These are phyloP conservation scores for Brachylomia viminalis DNA, from an alignment of 2,888 invertebrate genomes.

Conservation along the genomic window DNA sequence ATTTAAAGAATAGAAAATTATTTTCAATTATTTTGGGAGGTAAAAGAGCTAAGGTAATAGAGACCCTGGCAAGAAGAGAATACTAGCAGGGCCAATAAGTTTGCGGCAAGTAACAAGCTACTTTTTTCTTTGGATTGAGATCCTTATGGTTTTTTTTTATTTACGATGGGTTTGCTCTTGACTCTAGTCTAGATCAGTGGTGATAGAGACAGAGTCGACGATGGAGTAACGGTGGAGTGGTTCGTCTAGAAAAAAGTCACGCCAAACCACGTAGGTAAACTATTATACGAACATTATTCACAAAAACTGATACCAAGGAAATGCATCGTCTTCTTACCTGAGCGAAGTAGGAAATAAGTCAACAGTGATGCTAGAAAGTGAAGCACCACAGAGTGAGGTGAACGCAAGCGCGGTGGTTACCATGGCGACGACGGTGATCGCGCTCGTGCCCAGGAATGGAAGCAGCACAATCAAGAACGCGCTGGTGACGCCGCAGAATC, in stretches of 20 bases:
- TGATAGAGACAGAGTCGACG: too few relatives aligned
- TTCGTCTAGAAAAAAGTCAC: neutral
- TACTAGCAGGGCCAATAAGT: neutral
- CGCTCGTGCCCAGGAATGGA: conserved; percentile 89
- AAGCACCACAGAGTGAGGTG: conserved; percentile 90
- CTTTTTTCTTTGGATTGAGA: neutral
- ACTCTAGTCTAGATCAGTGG: too few relatives aligned
- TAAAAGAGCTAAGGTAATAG: neutral
- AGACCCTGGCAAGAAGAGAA: neutral
- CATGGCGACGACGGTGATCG: conserved; percentile 88
- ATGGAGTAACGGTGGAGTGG: too few relatives aligned
- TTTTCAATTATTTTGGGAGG: neutral
- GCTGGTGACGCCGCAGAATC: conserved; percentile 83
- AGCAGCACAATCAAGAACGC: conserved; percentile 88
- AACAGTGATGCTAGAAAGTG: conserved; percentile 91
- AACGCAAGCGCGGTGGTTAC: conserved; percentile 90
- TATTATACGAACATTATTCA: neutral
- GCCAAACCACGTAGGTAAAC: neutral
- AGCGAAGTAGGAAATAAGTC: conserved; percentile 92
- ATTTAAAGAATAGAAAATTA: too few relatives aligned
- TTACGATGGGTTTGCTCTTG: too few relatives aligned
- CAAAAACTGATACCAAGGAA: neutral
- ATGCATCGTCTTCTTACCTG: conserved; percentile 81
- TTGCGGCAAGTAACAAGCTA: neutral
- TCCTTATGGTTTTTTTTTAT: neutral